Percentiles rank a stretch among this genome's conserved stretches.
Conservation (phyloP, 2,888 invertebrate species). For the Matsumyia berberina region DNA sequence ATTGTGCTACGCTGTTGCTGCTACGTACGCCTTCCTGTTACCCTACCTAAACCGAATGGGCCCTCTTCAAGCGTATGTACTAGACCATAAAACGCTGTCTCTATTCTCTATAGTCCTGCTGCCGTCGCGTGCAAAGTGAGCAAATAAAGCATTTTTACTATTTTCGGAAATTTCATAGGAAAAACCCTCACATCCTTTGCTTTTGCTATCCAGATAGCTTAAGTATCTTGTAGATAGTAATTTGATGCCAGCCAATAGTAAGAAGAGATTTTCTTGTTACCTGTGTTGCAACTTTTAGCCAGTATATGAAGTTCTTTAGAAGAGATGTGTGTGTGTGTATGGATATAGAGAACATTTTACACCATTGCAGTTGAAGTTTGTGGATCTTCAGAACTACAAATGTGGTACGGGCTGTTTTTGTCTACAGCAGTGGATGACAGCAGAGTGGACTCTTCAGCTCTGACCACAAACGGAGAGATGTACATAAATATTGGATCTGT, state of each 20-base stretch:
- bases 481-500: too few species aligned
- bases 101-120: neutral
- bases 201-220: constrained; percentile 11
- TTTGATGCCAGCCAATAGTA: constrained; percentile 15
- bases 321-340: neutral
- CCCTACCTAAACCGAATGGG: too few species aligned
- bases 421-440: neutral
- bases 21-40: neutral
- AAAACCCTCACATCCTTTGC: neutral
- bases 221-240: constrained; percentile 23
- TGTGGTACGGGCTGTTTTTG: too few species aligned
- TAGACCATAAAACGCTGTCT: constrained; percentile 15
- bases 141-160: neutral
- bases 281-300: neutral
- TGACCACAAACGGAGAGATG: too few species aligned
- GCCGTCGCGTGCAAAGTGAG: neutral
- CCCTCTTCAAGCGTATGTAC: constrained; percentile 10
- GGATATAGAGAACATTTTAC: neutral
- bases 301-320: neutral
- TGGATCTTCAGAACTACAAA: neutral
- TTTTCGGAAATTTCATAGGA: neutral
- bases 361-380: neutral
- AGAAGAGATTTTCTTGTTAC: neutral
- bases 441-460: too few species aligned
- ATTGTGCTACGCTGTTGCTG: constrained; percentile 55